A percentile compares a stretch with the other conserved stretches of the same genome.
Evolutionary conservation across 2,113 vertebrate genomes (phyloP).

Genomic region (Donacobius atricapilla): DNA sequence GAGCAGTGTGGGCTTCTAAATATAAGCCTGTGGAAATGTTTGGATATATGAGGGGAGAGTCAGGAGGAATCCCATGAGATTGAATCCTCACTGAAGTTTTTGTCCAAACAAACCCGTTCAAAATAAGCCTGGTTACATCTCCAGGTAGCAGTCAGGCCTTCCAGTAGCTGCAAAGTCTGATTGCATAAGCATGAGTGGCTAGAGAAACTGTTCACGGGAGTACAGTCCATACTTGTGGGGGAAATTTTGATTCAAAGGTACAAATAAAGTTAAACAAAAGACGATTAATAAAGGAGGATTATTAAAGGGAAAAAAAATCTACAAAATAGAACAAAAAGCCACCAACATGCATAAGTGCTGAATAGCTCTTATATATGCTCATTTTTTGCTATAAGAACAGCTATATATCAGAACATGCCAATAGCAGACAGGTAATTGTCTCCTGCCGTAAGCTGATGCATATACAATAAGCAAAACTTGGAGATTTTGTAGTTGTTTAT

Average conservation of each 20-base stretch:
- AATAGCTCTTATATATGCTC: neutral
- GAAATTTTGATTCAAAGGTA: neutral
- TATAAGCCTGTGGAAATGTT: neutral
- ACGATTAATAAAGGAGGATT: neutral
- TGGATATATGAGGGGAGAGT: neutral
- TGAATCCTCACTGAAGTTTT: neutral
- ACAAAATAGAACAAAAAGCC: neutral
- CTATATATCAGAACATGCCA: neutral
- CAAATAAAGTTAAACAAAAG: neutral
- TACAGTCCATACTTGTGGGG: neutral
- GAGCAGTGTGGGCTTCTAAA: neutral
- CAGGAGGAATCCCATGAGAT: neutral
- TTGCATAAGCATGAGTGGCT: neutral
- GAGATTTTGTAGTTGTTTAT: neutral
- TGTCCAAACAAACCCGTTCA: neutral
- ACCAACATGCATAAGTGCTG: accelerated
- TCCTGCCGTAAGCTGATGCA: neutral
- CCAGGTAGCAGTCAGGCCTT: neutral
- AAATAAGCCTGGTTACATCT: neutral
- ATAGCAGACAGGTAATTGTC: neutral
- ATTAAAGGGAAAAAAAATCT: neutral
- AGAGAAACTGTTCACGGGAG: neutral
- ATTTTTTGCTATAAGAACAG: neutral
- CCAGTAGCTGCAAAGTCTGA: neutral
- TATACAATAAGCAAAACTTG: neutral